Evolutionary conservation across 2,797 vertebrate genomes (phyloP).

Genomic region (Cynopterus sphinx): DNA sequence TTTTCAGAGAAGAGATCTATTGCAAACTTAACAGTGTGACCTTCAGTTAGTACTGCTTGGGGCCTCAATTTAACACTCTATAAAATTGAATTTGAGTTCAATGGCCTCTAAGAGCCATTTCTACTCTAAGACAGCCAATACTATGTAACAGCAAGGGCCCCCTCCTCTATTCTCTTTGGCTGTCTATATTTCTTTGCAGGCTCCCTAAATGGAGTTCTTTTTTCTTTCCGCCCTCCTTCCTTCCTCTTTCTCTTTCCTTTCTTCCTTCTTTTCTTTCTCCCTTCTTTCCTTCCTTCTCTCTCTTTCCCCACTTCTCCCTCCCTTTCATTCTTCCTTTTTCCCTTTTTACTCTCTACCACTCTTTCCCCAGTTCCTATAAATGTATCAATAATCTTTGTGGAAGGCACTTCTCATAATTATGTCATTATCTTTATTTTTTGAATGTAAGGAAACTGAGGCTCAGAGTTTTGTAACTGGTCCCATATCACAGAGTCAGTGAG

Average conservation of each 20-base stretch:
- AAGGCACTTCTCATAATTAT: background rate
- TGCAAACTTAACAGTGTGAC: background rate
- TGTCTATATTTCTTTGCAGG: background rate
- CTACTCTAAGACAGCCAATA: background rate
- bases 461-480: background rate
- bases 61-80: background rate
- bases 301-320: too few relatives aligned
- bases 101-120: background rate
- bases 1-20: background rate
- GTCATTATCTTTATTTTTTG: background rate
- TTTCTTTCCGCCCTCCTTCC: too few relatives aligned
- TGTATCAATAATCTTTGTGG: background rate
- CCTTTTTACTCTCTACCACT: background rate
- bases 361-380: background rate
- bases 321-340: rapidly evolving
- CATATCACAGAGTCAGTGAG: background rate
- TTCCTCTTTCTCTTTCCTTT: background rate
- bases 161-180: background rate
- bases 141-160: background rate
- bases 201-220: background rate
- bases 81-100: background rate
- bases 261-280: too few relatives aligned
- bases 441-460: background rate
- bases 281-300: background rate
- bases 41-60: background rate